Percentiles rank a stretch among this genome's conserved stretches.
Conservation (phyloP, 1,140 invertebrate species). For the Planococcus citri region DNA sequence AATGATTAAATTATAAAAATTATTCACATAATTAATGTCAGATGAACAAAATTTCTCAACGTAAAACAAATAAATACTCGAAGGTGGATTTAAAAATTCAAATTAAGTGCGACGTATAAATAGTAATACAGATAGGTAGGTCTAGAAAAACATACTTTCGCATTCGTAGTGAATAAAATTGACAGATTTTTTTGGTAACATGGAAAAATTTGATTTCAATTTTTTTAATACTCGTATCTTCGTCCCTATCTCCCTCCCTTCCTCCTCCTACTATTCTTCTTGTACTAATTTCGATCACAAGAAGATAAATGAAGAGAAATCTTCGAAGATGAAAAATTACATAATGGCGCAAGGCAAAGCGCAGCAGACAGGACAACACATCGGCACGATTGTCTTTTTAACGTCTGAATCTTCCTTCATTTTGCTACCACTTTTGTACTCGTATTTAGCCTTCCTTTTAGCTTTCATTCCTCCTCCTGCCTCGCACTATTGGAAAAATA, state of each 20-base stretch:
- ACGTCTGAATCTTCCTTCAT: slow-evolving; percentile 60
- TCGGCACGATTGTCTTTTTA: slow-evolving; percentile 62
- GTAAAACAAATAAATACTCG: background rate
- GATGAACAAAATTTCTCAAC: no score
- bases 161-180: background rate
- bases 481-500: background rate
- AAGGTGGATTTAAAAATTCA: no score
- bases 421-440: slow-evolving; percentile 57
- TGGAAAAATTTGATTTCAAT: background rate
- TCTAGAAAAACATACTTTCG: background rate
- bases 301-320: background rate
- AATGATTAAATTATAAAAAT: background rate
- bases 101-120: no score
- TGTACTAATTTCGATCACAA: background rate
- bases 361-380: slow-evolving; percentile 76
- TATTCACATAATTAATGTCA: background rate
- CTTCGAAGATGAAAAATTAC: slow-evolving; percentile 37
- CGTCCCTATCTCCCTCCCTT: background rate
- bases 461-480: slow-evolving; percentile 44
- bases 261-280: background rate
- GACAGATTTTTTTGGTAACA: background rate
- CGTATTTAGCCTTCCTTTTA: slow-evolving; percentile 54
- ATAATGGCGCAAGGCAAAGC: slow-evolving; percentile 76
- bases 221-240: background rate
- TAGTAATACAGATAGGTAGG: background rate